Percentiles rank a stretch among this genome's conserved stretches.
phyloP scores from a whole-genome alignment of 1,140 invertebrate genomes.

The Coptotermes formosanus region DNA sequence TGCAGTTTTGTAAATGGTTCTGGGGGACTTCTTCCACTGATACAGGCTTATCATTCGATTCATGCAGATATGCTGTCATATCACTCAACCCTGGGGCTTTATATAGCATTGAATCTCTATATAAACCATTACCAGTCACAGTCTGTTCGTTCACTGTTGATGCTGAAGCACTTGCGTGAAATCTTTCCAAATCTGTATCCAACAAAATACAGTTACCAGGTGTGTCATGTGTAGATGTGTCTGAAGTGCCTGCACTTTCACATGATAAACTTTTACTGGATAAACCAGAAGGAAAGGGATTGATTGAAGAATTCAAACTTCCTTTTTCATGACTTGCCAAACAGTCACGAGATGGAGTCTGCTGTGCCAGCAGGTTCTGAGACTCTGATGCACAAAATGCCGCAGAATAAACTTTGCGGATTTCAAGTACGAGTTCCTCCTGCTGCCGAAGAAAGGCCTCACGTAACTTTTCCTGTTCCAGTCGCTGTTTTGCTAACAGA shows the following conservation, averaged over 20 bases:
- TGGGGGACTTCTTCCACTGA: not conserved
- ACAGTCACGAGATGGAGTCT: not conserved
- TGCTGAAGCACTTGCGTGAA: not conserved
- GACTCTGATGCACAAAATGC: not conserved
- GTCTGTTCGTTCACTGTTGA: not conserved
- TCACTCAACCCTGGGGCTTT: not conserved
- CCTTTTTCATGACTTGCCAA: not conserved
- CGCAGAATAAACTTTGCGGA: conserved; percentile 50
- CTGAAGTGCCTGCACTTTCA: not conserved
- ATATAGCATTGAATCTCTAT: not conserved
- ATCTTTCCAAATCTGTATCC: not conserved
- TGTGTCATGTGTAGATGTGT: not conserved
- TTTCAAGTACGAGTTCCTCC: conserved; percentile 53
- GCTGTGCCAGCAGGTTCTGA: not conserved
- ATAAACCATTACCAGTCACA: not conserved
- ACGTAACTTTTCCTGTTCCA: conserved; percentile 56
- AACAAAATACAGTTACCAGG: not conserved
- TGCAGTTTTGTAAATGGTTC: not conserved
- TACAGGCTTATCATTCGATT: not conserved
- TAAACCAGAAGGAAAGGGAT: not conserved
- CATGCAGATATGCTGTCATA: not conserved
- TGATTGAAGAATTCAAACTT: not conserved
- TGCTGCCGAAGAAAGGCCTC: conserved; percentile 62
- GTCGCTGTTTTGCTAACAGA: conserved; percentile 56
- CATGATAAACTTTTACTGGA: not conserved